phyloP scores from a whole-genome alignment of 30 jellyfish, hydroid and myxozoan species.

The Aurelia aurita complex sp. Pacific region DNA sequence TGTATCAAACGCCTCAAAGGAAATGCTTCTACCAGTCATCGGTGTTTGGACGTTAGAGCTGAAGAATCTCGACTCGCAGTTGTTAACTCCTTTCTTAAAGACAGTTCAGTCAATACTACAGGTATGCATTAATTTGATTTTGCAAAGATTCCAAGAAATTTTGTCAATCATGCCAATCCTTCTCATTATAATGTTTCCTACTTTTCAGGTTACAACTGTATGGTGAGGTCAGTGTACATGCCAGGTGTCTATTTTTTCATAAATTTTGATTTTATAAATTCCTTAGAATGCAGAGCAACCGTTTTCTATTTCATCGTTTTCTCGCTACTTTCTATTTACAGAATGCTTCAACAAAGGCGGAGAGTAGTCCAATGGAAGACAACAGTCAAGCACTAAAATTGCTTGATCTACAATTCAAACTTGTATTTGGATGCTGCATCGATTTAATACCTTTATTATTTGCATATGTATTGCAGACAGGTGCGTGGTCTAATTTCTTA shows the following conservation, averaged over 20 bases:
- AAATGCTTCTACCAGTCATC: constrained; percentile 85
- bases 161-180: no score
- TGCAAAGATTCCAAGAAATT: neutral
- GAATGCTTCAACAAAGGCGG: constrained; percentile 16
- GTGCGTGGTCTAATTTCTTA: neutral
- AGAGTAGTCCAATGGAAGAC: constrained; percentile 26
- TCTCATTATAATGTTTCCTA: no score
- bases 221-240: no score
- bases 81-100: constrained; percentile 53
- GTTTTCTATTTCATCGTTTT: neutral
- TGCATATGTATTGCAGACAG: constrained; percentile 54
- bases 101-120: constrained; percentile 54
- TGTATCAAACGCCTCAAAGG: constrained; percentile 57
- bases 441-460: constrained; percentile 65
- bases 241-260: no score
- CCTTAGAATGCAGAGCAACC: no score
- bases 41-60: constrained; percentile 89
- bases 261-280: no score
- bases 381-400: constrained; percentile 25
- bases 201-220: no score
- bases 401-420: constrained; percentile 51
- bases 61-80: constrained; percentile 63
- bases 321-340: neutral
- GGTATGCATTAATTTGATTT: constrained; percentile 19
- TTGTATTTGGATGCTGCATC: constrained; percentile 40